Evolutionary conservation across 2,888 invertebrate genomes (phyloP), one percentile per base, ranked within the genome.

Genomic region (Macaria liturata): DNA sequence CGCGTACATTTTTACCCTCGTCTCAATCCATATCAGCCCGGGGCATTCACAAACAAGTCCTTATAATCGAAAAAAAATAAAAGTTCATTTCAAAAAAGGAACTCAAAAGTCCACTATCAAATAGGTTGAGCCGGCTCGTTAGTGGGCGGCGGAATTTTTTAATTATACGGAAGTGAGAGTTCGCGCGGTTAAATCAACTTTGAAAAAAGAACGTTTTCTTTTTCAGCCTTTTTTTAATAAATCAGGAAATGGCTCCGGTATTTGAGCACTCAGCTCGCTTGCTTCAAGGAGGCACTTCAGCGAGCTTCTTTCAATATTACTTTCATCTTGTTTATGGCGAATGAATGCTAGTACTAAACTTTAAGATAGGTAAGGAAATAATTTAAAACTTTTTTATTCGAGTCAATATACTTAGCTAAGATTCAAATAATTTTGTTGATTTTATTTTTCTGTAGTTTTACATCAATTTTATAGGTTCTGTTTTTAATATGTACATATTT

Each of bases 101-200:
- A 66, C 59, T 62, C 62, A 52, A 61, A 67, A 65, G 62, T 67
- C 62, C 65, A 66, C 64, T 66, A 75, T 77, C 76, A 73, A 79
- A 78, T 79, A 76, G 72, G 73, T 69, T 70, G 74, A 74, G 76
- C 76, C 78, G 73, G 75, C 79, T 83, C 83, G 81, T 84, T 83
- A 84, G 80, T 74, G 71, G 59, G 74, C 74, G 77, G 65, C 75
- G 65, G 67, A 61, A 68, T 78, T 83, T 80, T 80, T 82, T 82
- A 84, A 84, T 83, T 83, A 82, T 76, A 79, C 79, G 81, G 80
- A 83, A 83, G 75, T 68, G 60, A 66, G 72, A 74, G 76, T 66
- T 67, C 61, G 65, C 64, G 68, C 65, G 66, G 69, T 61, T 64
- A 69, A 67, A 65, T 65, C 65, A 64, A 64, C 62, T 54, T 54